Conservation (phyloP, 2,797 vertebrate species). For the Bryconaethiops microstoma region DNA sequence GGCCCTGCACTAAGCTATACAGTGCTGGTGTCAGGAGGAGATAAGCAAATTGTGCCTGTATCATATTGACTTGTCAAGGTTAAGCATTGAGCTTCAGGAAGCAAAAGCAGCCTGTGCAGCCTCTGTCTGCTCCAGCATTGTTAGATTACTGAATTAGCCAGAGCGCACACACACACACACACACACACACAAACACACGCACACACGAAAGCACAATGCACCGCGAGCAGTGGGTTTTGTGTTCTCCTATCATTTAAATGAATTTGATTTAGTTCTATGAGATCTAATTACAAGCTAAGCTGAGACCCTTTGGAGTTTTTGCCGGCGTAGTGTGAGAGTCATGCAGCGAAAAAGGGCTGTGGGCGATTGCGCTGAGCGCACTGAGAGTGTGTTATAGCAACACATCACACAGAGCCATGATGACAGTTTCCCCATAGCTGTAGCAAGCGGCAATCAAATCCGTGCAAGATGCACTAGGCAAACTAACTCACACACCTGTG, state of each 20-base stretch:
- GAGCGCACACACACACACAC: constrained; percentile 18
- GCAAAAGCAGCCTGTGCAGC: constrained; percentile 55
- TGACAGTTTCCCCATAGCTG: constrained; percentile 48
- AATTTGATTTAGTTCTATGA: constrained; percentile 80
- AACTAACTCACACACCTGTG: constrained; percentile 17
- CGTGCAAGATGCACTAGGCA: constrained; percentile 51
- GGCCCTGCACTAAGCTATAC: constrained; percentile 71
- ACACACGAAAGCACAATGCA: constrained; percentile 32
- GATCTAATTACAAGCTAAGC: constrained; percentile 78
- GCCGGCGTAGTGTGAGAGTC: constrained; percentile 76
- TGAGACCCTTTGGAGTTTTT: constrained; percentile 76
- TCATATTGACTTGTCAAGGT: constrained; percentile 85
- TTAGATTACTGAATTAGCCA: constrained; percentile 54
- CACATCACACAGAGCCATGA: constrained; percentile 60
- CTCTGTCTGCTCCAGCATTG: constrained; percentile 38
- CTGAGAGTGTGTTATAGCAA: constrained; percentile 67
- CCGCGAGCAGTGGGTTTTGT: constrained; percentile 62
- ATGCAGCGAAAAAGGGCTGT: constrained; percentile 74
- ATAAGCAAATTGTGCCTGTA: constrained; percentile 81
- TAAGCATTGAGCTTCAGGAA: constrained; percentile 71
- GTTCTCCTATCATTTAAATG: constrained; percentile 73
- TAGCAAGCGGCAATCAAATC: constrained; percentile 60
- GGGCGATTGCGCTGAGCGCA: constrained; percentile 67
- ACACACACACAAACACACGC: not conserved
- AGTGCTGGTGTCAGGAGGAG: constrained; percentile 80